Evolutionary conservation across 1,140 invertebrate genomes (phyloP).

Genomic region (Brachionus asplanchnoidis): DNA sequence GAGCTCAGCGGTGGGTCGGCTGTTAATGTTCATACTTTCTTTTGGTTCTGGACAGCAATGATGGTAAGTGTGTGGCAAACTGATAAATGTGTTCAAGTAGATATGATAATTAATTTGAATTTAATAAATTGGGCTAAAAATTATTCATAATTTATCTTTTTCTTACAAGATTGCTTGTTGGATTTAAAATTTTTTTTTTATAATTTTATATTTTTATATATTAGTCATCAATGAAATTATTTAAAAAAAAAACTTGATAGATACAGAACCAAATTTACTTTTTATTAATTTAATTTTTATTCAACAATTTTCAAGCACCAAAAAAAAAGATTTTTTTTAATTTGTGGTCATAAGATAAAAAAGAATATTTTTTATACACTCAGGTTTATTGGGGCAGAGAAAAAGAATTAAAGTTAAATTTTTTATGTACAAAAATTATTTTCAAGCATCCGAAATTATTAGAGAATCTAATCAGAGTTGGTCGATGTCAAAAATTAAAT

Average conservation of each 20-base stretch:
- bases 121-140: neutral
- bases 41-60: neutral
- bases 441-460: too few species aligned
- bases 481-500: too few species aligned
- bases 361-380: too few species aligned
- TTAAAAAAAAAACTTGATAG: neutral
- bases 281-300: neutral
- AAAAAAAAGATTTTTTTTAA: neutral
- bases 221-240: neutral
- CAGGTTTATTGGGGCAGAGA: too few species aligned
- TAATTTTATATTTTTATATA: neutral
- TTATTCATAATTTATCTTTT: neutral
- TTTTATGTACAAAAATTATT: too few species aligned
- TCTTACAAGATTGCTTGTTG: neutral
- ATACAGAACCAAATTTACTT: neutral
- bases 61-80: neutral
- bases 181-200: neutral
- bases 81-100: neutral
- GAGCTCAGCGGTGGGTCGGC: slow-evolving; percentile 4
- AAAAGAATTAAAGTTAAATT: too few species aligned
- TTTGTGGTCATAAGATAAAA: too few species aligned
- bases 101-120: slow-evolving; percentile 18
- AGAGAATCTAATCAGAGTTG: too few species aligned
- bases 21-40: neutral
- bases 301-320: neutral